Evolutionary conservation across 2,888 invertebrate genomes (phyloP).

Genomic region (Yponomeuta plumbellus): DNA sequence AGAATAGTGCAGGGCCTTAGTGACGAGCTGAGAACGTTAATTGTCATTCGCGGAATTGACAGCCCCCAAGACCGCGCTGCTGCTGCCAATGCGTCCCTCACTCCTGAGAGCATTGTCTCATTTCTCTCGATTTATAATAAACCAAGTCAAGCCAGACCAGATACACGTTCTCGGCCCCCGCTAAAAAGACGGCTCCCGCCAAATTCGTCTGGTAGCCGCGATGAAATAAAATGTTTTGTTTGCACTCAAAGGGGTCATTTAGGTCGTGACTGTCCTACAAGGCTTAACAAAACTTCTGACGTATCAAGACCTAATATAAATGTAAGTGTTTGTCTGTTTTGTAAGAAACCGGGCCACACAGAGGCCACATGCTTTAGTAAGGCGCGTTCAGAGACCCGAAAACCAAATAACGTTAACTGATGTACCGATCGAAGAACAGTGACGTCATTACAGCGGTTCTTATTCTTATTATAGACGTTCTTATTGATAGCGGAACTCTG

Average conservation of each 20-base stretch:
- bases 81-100: neutral
- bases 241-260: neutral
- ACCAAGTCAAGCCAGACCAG: neutral
- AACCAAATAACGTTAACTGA: constrained; percentile 19
- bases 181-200: neutral
- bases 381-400: constrained; percentile 14
- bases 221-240: neutral
- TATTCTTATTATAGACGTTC: constrained; percentile 23
- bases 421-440: constrained; percentile 15
- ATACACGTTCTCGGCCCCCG: neutral
- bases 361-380: constrained; percentile 4
- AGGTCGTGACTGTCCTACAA: constrained; percentile 3
- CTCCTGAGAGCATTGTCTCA: constrained; percentile 3
- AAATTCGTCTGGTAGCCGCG: too few species aligned
- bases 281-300: neutral
- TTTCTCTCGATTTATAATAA: constrained; percentile 11
- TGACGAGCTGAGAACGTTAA: constrained; percentile 26
- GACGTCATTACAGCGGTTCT: constrained; percentile 21
- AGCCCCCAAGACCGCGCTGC: neutral
- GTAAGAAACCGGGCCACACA: constrained; percentile 11
- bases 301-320: neutral
- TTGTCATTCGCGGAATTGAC: constrained; percentile 21
- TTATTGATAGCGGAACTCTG: constrained; percentile 28
- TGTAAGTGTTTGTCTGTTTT: neutral
- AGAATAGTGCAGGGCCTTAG: constrained; percentile 22